Evolutionary conservation across 2,888 invertebrate species (phyloP).

Genomic region (Drosophila demipolita): DNA sequence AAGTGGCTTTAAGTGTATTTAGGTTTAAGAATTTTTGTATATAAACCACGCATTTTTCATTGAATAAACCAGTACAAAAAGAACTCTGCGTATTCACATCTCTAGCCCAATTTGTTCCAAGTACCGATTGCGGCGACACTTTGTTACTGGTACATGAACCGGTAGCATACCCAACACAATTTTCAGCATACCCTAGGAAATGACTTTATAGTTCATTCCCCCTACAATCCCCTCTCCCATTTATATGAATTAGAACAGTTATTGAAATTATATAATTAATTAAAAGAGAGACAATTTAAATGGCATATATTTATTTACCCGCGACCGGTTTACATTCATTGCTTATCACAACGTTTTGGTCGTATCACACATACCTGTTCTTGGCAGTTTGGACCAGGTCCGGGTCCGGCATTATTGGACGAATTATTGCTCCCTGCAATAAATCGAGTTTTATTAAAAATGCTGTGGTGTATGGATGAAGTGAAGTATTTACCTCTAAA

Average conservation of each 20-base stretch:
- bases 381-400: conserved; percentile 49
- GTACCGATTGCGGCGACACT: too few species aligned
- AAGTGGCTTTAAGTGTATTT: too few species aligned
- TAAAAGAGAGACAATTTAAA: conserved; percentile 1
- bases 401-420: conserved; percentile 55
- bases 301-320: neutral
- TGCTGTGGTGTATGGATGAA: neutral
- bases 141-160: too few species aligned
- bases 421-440: conserved; percentile 58
- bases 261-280: conserved; percentile 6
- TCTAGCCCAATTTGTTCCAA: too few species aligned
- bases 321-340: neutral
- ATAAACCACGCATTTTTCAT: too few species aligned
- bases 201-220: too few species aligned
- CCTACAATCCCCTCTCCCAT: neutral
- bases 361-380: conserved; percentile 68
- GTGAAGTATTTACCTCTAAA: conserved; percentile 76
- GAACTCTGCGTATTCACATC: too few species aligned
- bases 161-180: too few species aligned
- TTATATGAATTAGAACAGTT: conserved; percentile 8
- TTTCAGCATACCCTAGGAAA: too few species aligned
- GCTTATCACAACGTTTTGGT: neutral
- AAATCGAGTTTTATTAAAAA: neutral
- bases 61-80: too few species aligned
- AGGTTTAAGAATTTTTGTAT: too few species aligned